phyloP scores from a whole-genome alignment of 2,797 vertebrate species.

The Chaetodon trifasciatus region DNA sequence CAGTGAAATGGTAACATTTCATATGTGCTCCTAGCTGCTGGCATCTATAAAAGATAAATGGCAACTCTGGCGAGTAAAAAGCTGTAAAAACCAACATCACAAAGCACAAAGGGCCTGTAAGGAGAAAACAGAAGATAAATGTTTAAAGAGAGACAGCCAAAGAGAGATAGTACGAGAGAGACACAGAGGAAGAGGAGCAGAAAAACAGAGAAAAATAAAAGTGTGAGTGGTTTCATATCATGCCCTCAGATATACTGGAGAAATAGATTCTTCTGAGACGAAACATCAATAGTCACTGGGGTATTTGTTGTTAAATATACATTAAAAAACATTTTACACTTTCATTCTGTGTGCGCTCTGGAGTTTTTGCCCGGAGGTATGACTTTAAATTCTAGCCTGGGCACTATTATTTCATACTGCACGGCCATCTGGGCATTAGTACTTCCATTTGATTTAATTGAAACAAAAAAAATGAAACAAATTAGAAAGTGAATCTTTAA shows the following conservation, averaged over 20 bases:
- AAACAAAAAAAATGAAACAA: slow-evolving; percentile 78
- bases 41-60: slow-evolving; percentile 88
- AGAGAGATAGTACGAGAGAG: slow-evolving; percentile 82
- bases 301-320: slow-evolving; percentile 99
- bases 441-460: slow-evolving; percentile 85
- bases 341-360: slow-evolving; percentile 94
- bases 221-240: slow-evolving; percentile 88
- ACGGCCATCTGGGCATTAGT: slow-evolving; percentile 86
- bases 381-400: slow-evolving; percentile 93
- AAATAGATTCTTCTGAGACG: slow-evolving; percentile 91
- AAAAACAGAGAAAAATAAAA: slow-evolving; percentile 80
- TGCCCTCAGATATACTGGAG: slow-evolving; percentile 88
- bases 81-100: slow-evolving; percentile 87
- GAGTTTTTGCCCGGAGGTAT: slow-evolving; percentile 95
- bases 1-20: slow-evolving; percentile 76
- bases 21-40: slow-evolving; percentile 75
- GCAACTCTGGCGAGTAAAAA: slow-evolving; percentile 82
- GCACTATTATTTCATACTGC: slow-evolving; percentile 87
- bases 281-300: slow-evolving; percentile 96
- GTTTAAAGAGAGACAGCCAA: slow-evolving; percentile 85
- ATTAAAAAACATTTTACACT: slow-evolving; percentile 99
- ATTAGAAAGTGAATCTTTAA: slow-evolving; percentile 83
- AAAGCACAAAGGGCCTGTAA: slow-evolving; percentile 86
- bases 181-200: slow-evolving; percentile 78
- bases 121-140: slow-evolving; percentile 87